Conservation (phyloP, 1,140 invertebrate genomes). For the Colletes gigas region DNA sequence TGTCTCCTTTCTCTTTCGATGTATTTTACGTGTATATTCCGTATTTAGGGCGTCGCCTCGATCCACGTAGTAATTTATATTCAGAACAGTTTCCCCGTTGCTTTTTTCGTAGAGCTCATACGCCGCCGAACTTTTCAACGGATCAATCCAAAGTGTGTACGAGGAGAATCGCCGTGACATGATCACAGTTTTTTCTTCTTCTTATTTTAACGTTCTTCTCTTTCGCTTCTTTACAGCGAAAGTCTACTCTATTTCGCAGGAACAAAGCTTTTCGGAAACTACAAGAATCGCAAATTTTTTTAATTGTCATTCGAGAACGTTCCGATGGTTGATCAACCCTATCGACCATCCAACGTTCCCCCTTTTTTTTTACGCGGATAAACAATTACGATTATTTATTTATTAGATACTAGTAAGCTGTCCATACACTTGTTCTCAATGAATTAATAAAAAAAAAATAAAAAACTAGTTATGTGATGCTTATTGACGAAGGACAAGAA, state of each 20-base stretch:
- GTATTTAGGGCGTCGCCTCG: slow-evolving; percentile 27
- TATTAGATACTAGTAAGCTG: slow-evolving; percentile 50
- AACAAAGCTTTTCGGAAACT: slow-evolving; percentile 1
- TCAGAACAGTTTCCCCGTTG: slow-evolving; percentile 18
- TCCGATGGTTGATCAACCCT: not conserved
- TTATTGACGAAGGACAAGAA: not conserved
- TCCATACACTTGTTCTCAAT: slow-evolving; percentile 48
- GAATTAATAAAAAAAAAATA: slow-evolving; percentile 53
- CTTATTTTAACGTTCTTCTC: not conserved
- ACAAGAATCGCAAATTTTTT: slow-evolving; percentile 34
- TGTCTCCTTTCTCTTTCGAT: not conserved
- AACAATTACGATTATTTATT: slow-evolving; percentile 53
- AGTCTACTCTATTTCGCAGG: too few species aligned
- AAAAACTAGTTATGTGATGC: not conserved
- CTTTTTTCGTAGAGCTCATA: slow-evolving; percentile 7
- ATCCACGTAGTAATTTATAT: slow-evolving; percentile 64
- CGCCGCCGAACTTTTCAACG: not conserved
- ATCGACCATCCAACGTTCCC: slow-evolving; percentile 7
- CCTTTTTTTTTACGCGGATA: slow-evolving; percentile 43
- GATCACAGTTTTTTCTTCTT: not conserved
- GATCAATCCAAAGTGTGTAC: slow-evolving; percentile 34
- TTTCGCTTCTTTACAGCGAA: slow-evolving; percentile 1
- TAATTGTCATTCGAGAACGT: slow-evolving; percentile 45
- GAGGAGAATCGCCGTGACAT: slow-evolving; percentile 19
- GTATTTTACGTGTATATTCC: slow-evolving; percentile 16